Conservation (phyloP, 2,888 invertebrate genomes). For the Alviniconcha strummeri region DNA sequence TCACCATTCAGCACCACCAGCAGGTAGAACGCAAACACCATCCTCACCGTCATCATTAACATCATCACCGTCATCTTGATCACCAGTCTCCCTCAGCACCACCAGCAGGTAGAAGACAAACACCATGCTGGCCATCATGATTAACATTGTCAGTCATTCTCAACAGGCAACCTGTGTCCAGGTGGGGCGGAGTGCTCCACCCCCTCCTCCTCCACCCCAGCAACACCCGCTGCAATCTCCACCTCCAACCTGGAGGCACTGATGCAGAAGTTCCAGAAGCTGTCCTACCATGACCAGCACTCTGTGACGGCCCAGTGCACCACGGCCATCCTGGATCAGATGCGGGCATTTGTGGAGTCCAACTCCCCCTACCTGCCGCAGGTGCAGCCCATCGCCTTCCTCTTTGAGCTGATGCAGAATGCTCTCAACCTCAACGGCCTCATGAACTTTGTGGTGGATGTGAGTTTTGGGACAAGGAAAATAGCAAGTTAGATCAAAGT, state of each 20-base stretch:
- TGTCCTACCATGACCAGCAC: slow-evolving; percentile 98
- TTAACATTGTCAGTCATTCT: no score
- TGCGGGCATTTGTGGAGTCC: slow-evolving; percentile 87
- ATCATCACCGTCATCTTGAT: no score
- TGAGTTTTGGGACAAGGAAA: slow-evolving; percentile 37
- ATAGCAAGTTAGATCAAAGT: no score
- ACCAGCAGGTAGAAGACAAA: no score
- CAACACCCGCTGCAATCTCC: slow-evolving; percentile 20
- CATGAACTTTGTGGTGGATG: slow-evolving; percentile 92
- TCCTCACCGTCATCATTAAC: no score
- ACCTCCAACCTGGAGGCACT: slow-evolving; percentile 84
- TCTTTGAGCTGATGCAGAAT: slow-evolving; percentile 97
- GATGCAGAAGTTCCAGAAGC: slow-evolving; percentile 81
- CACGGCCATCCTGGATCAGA: slow-evolving; percentile 90
- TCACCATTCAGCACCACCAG: no score
- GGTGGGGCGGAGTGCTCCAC: not conserved
- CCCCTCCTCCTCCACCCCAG: slow-evolving; percentile 9
- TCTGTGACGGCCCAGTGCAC: slow-evolving; percentile 95
- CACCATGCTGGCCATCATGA: no score
- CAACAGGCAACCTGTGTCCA: not conserved
- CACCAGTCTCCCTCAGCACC: no score
- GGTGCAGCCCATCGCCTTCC: slow-evolving; percentile 94
- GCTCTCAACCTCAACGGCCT: slow-evolving; percentile 94
- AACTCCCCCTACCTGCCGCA: slow-evolving; percentile 94
- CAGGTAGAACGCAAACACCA: no score